phyloP scores from a whole-genome alignment of 2,888 invertebrate genomes.

The Nephrotoma guestfalica region DNA sequence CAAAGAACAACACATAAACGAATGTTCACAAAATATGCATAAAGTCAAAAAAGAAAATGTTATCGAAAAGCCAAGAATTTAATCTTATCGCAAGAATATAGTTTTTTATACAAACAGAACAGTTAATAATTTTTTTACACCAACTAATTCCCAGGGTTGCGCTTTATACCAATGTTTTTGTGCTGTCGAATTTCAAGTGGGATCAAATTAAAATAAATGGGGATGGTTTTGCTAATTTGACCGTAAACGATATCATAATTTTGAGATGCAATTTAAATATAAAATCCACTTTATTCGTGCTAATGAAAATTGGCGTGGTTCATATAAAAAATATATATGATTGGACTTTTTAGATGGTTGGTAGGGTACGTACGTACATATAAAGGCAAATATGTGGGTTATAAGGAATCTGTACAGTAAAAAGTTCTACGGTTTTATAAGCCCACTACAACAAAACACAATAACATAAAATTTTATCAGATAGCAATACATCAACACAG shows the following conservation, averaged over 20 bases:
- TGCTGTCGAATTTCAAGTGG: neutral
- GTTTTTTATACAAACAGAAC: neutral
- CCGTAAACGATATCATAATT: neutral
- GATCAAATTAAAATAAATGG: neutral
- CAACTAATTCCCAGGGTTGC: neutral
- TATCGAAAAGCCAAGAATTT: neutral
- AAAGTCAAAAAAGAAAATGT: neutral
- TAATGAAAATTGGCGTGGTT: neutral
- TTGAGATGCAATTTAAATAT: neutral
- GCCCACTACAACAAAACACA: neutral
- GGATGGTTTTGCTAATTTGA: neutral
- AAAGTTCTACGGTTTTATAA: neutral
- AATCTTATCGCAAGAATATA: neutral
- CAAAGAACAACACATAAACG: too few species aligned
- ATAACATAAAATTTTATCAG: neutral
- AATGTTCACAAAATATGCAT: neutral
- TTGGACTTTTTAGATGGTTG: too few species aligned
- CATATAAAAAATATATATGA: neutral
- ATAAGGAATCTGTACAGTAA: neutral
- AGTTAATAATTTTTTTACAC: neutral
- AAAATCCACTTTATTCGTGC: neutral
- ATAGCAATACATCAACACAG: neutral
- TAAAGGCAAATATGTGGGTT: neutral
- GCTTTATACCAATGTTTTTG: neutral
- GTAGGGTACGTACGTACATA: neutral